Conservation (phyloP, 1,140 invertebrate species). For the Drosophila gunungcola region DNA sequence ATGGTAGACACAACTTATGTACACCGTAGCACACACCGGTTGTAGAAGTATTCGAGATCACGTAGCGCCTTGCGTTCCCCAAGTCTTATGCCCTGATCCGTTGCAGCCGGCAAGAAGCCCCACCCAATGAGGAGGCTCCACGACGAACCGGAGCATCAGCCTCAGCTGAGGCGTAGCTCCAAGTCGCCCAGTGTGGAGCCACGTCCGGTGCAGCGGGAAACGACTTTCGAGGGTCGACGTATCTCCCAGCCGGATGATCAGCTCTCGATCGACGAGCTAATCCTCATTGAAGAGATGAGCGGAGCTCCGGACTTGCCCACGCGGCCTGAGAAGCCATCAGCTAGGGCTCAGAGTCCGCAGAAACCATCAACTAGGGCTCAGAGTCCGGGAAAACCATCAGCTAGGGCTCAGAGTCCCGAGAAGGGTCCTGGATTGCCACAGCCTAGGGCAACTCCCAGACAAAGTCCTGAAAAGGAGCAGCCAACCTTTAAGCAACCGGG, state of each 20-base stretch:
- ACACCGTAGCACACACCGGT: conserved; percentile 19
- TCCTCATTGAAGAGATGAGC: conserved; percentile 53
- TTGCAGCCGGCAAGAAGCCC: conserved; percentile 38
- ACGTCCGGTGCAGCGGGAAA: conserved; percentile 60
- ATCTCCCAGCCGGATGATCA: conserved; percentile 42
- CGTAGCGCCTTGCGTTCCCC: conserved; percentile 16
- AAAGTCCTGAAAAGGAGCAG: conserved; percentile 29
- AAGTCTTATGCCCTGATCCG: conserved; percentile 40
- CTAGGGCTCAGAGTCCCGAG: conserved; percentile 18
- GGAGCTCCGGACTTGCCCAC: conserved; percentile 8
- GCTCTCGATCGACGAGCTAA: conserved; percentile 50
- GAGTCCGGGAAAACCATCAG: conserved; percentile 5
- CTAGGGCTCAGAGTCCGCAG: conserved; percentile 1
- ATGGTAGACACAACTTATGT: conserved; percentile 16
- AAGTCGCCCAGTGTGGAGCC: conserved; percentile 61
- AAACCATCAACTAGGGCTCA: not conserved
- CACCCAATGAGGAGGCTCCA: conserved; percentile 20
- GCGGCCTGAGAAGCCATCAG: not conserved
- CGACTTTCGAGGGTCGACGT: conserved; percentile 63
- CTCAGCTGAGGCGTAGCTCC: conserved; percentile 43
- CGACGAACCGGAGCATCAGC: conserved; percentile 28
- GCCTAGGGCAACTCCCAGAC: conserved; percentile 23
- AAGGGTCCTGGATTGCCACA: conserved; percentile 2
- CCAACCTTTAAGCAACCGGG: conserved; percentile 6
- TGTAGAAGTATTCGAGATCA: conserved; percentile 26